Conservation (phyloP, 2,888 invertebrate species). For the Thereva unica region DNA sequence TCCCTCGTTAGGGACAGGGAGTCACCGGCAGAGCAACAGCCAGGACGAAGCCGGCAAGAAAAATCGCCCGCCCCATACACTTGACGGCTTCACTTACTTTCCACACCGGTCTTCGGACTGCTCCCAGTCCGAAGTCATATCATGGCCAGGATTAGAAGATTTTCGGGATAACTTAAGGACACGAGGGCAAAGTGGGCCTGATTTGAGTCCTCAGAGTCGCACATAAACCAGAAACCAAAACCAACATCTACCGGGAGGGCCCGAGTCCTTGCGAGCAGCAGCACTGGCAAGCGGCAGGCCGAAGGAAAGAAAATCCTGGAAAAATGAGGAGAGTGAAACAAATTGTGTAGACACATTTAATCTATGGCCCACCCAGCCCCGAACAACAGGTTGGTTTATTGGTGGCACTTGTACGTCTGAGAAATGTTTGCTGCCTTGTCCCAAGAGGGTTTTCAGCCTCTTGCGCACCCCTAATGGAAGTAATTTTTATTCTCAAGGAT, state of each 20-base stretch:
- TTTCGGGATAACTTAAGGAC: conserved; percentile 28
- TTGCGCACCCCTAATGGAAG: conserved; percentile 31
- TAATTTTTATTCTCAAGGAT: conserved; percentile 35
- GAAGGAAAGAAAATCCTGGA: conserved; percentile 15
- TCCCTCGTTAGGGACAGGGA: not conserved
- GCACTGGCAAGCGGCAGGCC: not conserved
- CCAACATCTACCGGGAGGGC: not conserved
- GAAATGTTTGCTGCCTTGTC: conserved; percentile 12
- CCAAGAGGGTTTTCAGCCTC: conserved; percentile 31
- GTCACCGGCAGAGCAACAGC: not conserved
- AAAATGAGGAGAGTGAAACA: conserved; percentile 33
- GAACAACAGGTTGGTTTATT: conserved; percentile 36
- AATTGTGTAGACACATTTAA: conserved; percentile 36
- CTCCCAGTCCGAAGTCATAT: conserved; percentile 4
- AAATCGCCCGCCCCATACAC: conserved; percentile 20
- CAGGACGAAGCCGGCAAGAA: conserved; percentile 10
- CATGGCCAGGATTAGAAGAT: conserved; percentile 16
- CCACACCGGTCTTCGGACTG: not conserved
- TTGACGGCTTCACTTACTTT: conserved; percentile 30
- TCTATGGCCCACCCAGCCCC: conserved; percentile 28
- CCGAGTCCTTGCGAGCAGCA: too few relatives aligned
- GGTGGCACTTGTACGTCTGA: conserved; percentile 27
- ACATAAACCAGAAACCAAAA: not conserved
- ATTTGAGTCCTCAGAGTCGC: conserved; percentile 2
- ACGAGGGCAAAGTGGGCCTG: conserved; percentile 25